Base-by-base conservation (phyloP, 2,888 invertebrate species). In the Eilema caniola region DNA sequence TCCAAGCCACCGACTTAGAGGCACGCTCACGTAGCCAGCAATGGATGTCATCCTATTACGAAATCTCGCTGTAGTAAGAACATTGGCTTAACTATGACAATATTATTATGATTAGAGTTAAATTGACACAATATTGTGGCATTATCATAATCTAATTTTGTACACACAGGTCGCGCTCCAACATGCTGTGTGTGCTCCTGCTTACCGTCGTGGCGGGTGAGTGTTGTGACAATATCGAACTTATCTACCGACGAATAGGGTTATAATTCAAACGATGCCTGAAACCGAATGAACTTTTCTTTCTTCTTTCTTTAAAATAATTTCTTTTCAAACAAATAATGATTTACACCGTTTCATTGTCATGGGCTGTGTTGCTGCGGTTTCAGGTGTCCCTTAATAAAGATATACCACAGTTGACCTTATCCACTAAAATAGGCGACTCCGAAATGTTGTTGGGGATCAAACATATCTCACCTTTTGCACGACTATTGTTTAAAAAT, bases 161-260 rank as follows among this genome's bases (percentile, higher is more conserved):
- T 41, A 23, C 25, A 12, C 64, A 24, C 80, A 81, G 83, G 74
- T 78, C 68, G 59, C 67, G 24, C 53, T 67, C 28, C 62, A 69
- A 63, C 67, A 79, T 76, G 81, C 66, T 82, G 25, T 60, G 47
- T 14, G 72, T 74, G 5, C 47, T 78, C 14, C 61, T 86, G 8
- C 60, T 85, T 57, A 73, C 82, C 71, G 16, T 75, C 33, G 62
- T 70, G 47, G 41, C 76, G 23, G 86, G 86, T 86, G 66, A 84
- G 86, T 86, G n/a, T 16, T 47, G 37, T 59, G 16, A 8, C 16
- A 47, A 47, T 41, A 47, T 47, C 20, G 20, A 47, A 47, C 47
- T 20, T 47, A 47, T 20, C 7, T 20, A 23, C 63, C 37, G 20
- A 37, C 10, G 10, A 63, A 0, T 24, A 24, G 24, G 14, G 47